Evolutionary conservation across 2,113 vertebrate genomes (phyloP), one percentile per base, ranked within the genome.

Genomic region (Ivindomyrus marchei): DNA sequence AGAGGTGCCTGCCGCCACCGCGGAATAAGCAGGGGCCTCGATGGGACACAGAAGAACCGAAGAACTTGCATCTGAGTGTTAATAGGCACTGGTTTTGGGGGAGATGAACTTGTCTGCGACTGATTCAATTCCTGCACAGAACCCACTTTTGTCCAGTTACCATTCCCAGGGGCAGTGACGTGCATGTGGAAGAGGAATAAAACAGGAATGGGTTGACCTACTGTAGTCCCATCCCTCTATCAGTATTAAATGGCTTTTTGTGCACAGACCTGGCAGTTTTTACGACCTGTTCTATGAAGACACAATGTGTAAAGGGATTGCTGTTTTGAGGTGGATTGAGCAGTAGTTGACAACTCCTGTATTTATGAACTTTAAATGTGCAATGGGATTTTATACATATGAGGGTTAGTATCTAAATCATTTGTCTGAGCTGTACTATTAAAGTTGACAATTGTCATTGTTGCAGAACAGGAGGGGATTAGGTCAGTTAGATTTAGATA

Each of bases 401-500:
- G 83, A 85, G 50, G 93, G 95, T 94, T 97, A 87, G 96, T 92
- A 11, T n/a, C 19, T 95, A 94, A 97, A 96, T 96, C 95, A 96
- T 95, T 94, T 92, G 95, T 95, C 95, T 96, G 95, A 96, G 95
- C 94, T 95, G 94, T 95, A 95, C 95, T 95, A 95, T 95, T 95
- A 95, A 94, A 96, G 97, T 97, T 96, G 96, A 97, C 96, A 96
- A 52, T 96, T 94, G 95, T 97, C 95, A 96, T 97, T 94, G 96
- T 84, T 88, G 88, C 95, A 96, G 95, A 96, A 96, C 95, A 96
- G 96, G 46, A 90, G 90, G 88, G 62, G 91, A 94, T 88, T 95
- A 96, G 96, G 95, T 95, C 96, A 96, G 94, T 95, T 97, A 96
- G 96, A 95, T 89, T 97, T 97, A 97, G 97, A 93, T 96, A 95